Base-by-base conservation (phyloP, 1,140 invertebrate species). In the Monochamus saltuarius region DNA sequence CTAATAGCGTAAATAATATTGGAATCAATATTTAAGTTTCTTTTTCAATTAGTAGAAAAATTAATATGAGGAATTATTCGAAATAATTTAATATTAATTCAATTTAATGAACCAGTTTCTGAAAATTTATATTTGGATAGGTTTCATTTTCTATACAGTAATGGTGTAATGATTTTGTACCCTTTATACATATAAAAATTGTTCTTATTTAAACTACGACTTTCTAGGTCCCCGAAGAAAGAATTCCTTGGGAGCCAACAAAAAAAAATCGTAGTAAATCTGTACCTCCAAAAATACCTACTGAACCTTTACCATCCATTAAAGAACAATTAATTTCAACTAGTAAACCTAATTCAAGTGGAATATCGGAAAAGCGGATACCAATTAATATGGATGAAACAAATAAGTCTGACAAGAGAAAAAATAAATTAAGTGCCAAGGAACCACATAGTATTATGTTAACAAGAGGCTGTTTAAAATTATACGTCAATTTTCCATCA, bases 231-330 rank as follows among this genome's bases (percentile, higher is more conserved):
- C 76, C 77, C 4, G 78, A 80, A 59, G 74, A 77, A 56, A 71
- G 78, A 42, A 66, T 79, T 34, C 79, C 78, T n/a, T 80, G 79
- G 78, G 76, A 78, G 38, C 73, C 75, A n/a, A 59, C 69, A 19
- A 67, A 66, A 34, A 62, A 46, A 10, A 47, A 65, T 37, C 51
- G 65, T 8, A 66, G 64, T 40, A 69, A 63, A 56, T 70, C 67
- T 8, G 65, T 69, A 9, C 66, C 70, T 54, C 36, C 42, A 55
- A 54, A 43, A 49, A 59, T 64, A 56, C 9, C 50, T 4, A 45
- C 50, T 36, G 14, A 19, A 16, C 4, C 35, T 6, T 45, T 56
- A 38, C 39, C 53, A 42, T 10, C 50, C 45, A 53, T 53, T 56
- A 38, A 43, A 40, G 37, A 53, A 47, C 35, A 45, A 35, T 50